phyloP scores from a whole-genome alignment of 2,113 vertebrate genomes.

The Phodopus roborovskii region DNA sequence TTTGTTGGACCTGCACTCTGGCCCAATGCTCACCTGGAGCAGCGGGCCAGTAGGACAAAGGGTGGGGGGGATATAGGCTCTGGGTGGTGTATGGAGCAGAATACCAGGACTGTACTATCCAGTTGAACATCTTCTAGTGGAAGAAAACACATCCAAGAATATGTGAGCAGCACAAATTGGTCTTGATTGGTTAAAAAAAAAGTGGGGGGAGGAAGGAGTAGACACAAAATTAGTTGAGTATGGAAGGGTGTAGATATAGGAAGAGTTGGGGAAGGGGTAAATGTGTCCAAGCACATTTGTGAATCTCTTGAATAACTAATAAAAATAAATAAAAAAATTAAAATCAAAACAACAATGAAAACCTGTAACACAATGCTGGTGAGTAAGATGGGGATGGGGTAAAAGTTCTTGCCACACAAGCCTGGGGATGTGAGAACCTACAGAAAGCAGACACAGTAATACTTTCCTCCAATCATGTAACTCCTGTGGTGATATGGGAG shows the following conservation, averaged over 20 bases:
- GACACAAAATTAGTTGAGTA: neutral
- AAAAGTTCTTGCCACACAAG: too few species aligned
- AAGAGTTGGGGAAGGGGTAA: neutral
- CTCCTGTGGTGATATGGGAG: neutral
- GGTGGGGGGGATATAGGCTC: too few species aligned
- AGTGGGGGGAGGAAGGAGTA: neutral
- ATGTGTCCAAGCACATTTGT: neutral
- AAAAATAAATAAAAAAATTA: neutral
- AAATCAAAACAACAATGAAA: neutral
- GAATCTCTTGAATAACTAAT: neutral
- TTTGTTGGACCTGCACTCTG: too few species aligned
- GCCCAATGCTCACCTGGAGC: too few species aligned
- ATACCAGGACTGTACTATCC: too few species aligned
- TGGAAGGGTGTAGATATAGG: neutral
- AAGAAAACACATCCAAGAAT: neutral
- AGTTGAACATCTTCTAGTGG: neutral
- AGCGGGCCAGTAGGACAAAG: too few species aligned
- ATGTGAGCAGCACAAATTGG: neutral
- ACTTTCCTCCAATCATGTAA: too few species aligned
- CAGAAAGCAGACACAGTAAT: too few species aligned
- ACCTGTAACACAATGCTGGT: neutral
- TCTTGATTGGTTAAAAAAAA: neutral
- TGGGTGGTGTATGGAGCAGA: too few species aligned
- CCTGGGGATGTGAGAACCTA: neutral
- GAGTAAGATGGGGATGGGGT: neutral